Conservation (phyloP, 92 coral and sea anemone genomes). For the Pocillopora meandrina region DNA sequence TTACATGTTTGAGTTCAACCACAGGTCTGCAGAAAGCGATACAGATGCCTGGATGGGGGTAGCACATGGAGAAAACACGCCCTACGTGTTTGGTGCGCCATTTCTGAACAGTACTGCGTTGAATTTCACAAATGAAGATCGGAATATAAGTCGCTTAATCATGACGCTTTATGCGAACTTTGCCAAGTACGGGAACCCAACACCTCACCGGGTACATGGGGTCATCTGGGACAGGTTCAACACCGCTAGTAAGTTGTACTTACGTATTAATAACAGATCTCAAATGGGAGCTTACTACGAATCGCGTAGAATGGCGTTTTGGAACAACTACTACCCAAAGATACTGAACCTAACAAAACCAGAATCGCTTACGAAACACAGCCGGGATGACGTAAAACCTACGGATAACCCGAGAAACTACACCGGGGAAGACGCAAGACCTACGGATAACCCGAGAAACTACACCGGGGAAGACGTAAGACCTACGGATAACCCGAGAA, state of each 20-base stretch:
- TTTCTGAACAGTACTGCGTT: constrained; percentile 37
- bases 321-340: constrained; percentile 69
- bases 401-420: not conserved
- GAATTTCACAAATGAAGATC: constrained; percentile 49
- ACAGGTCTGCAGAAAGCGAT: constrained; percentile 35
- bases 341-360: constrained; percentile 28
- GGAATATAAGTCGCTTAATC: constrained; percentile 63
- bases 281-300: constrained; percentile 46
- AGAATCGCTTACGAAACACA: too few species aligned
- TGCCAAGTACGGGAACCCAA: constrained; percentile 63
- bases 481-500: too few species aligned
- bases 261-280: constrained; percentile 52
- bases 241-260: constrained; percentile 34
- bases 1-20: constrained; percentile 58
- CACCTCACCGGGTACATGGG: constrained; percentile 49
- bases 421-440: too few species aligned
- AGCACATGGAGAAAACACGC: constrained; percentile 59
- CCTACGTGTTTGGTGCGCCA: constrained; percentile 72
- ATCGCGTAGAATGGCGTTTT: constrained; percentile 75
- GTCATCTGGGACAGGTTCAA: constrained; percentile 60
- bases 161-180: constrained; percentile 67
- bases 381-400: not conserved
- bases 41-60: constrained; percentile 47
- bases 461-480: not conserved
- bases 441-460: too few species aligned